Conservation (phyloP, 2,113 vertebrate species). For the Tetrax tetrax region DNA sequence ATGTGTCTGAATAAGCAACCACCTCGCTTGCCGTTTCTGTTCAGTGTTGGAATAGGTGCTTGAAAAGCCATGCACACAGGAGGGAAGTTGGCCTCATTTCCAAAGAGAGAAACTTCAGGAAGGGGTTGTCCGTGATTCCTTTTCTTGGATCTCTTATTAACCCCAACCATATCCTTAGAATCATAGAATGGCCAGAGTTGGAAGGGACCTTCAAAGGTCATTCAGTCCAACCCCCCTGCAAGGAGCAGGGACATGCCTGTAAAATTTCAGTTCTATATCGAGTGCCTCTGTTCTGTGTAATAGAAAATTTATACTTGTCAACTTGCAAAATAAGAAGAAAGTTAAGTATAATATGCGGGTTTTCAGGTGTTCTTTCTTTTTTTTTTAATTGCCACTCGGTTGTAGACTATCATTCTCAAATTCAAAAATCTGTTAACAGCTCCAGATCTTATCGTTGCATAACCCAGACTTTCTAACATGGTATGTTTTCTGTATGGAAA, state of each 20-base stretch:
- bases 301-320: background rate
- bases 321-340: background rate
- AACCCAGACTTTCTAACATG: background rate
- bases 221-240: too few relatives aligned
- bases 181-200: too few relatives aligned
- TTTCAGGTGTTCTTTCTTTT: background rate
- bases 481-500: background rate
- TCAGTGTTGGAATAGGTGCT: background rate
- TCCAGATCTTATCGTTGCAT: background rate
- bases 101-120: background rate
- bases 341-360: background rate
- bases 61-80: background rate
- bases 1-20: background rate
- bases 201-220: too few relatives aligned
- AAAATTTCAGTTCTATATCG: background rate
- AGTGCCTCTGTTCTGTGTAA: background rate
- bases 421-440: background rate
- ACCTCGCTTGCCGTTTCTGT: background rate
- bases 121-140: background rate
- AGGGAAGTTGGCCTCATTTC: background rate
- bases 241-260: background rate
- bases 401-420: background rate
- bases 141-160: background rate
- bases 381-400: background rate
- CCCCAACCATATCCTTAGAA: background rate